Conservation (phyloP, 2,113 vertebrate genomes). For the Cavia aperea region DNA sequence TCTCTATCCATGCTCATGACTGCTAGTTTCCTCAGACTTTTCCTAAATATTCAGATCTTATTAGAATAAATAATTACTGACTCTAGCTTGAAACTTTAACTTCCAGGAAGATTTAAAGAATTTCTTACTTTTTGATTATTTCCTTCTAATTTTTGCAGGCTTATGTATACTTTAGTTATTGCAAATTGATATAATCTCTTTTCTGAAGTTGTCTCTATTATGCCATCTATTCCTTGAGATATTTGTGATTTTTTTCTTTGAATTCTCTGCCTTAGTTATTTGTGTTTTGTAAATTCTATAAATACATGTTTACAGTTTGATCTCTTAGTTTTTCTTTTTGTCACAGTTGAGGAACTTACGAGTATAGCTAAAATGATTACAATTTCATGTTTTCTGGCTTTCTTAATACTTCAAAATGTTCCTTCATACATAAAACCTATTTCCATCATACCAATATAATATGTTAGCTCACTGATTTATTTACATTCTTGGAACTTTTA, state of each 20-base stretch:
- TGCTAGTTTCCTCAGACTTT: not conserved
- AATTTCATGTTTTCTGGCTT: not conserved
- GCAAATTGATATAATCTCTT: not conserved
- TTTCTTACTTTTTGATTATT: not conserved
- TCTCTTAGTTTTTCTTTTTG: slow-evolving; percentile 20
- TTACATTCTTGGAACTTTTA: not conserved
- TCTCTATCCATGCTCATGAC: not conserved
- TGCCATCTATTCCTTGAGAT: not conserved
- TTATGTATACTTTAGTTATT: not conserved
- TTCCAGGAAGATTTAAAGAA: not conserved
- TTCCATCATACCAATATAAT: not conserved
- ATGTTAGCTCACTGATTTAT: not conserved
- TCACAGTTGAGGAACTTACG: not conserved
- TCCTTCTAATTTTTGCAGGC: not conserved
- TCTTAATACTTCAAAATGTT: not conserved
- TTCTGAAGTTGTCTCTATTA: not conserved
- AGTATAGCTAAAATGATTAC: not conserved
- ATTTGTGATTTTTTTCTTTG: not conserved
- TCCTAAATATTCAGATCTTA: not conserved
- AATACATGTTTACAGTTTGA: not conserved
- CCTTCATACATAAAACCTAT: not conserved
- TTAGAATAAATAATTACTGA: not conserved
- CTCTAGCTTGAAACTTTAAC: not conserved
- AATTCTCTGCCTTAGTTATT: not conserved
- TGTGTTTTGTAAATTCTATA: not conserved